Evolutionary conservation across 2,888 invertebrate species (phyloP).

Genomic region (Phragmatobia fuliginosa): DNA sequence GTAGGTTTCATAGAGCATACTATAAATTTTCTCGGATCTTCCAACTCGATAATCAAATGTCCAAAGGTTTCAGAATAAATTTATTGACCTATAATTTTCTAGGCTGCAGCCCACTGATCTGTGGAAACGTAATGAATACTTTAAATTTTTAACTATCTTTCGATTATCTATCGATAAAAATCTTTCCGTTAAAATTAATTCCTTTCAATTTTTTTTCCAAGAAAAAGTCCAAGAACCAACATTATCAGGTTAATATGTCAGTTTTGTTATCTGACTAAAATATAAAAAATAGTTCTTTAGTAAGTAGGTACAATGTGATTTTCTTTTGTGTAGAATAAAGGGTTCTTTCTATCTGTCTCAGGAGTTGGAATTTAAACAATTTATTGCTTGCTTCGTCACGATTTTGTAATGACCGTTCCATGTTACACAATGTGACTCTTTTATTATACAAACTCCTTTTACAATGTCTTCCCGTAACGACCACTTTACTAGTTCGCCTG

Average conservation of each 20-base stretch:
- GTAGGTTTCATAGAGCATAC: background rate
- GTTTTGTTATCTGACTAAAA: constrained; percentile 5
- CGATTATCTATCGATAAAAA: too few relatives aligned
- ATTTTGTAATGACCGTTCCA: constrained; percentile 27
- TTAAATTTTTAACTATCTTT: too few relatives aligned
- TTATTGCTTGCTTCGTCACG: constrained; percentile 35
- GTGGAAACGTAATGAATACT: too few relatives aligned
- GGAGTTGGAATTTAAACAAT: constrained; percentile 29
- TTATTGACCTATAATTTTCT: background rate
- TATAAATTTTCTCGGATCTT: background rate
- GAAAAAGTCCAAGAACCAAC: too few relatives aligned
- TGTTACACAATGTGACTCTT: constrained; percentile 19
- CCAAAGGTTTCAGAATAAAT: background rate
- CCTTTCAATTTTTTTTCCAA: too few relatives aligned
- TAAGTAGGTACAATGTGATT: background rate
- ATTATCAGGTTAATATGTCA: background rate
- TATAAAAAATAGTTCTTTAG: background rate
- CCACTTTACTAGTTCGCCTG: background rate
- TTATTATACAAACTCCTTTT: background rate
- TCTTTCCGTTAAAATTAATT: too few relatives aligned
- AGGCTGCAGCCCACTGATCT: too few relatives aligned
- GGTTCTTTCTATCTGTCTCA: background rate
- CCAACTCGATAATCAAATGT: background rate
- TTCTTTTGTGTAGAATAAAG: background rate
- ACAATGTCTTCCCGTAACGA: background rate